Percentiles rank a stretch among this genome's conserved stretches.
Evolutionary conservation across 2,888 invertebrate species (phyloP).

Genomic region (Dastarcus helophoroides): DNA sequence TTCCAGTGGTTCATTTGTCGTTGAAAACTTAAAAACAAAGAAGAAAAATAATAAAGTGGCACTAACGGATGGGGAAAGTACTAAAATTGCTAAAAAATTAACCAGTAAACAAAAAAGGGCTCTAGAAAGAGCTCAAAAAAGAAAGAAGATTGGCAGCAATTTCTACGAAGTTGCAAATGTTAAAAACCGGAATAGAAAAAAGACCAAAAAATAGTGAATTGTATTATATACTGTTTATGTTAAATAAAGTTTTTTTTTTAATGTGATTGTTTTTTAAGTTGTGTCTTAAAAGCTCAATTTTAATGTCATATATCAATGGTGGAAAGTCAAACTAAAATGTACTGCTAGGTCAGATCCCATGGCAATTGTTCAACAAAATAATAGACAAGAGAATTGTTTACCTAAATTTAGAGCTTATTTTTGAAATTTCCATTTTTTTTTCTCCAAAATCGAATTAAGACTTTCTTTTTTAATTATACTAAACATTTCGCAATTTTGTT

Average conservation of each 20-base stretch:
- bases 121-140: slow-evolving; percentile 58
- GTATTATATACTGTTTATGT: neutral
- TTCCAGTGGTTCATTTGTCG: slow-evolving; percentile 39
- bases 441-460: too few relatives aligned
- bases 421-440: too few relatives aligned
- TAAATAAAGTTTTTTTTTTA: neutral
- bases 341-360: too few relatives aligned
- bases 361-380: too few relatives aligned
- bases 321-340: too few relatives aligned
- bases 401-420: too few relatives aligned
- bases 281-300: too few relatives aligned
- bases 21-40: slow-evolving; percentile 29
- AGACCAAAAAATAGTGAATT: slow-evolving; percentile 38
- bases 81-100: slow-evolving; percentile 39
- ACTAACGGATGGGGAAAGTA: slow-evolving; percentile 17
- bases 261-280: neutral
- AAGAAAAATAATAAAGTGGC: slow-evolving; percentile 18
- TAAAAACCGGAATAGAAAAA: slow-evolving; percentile 72
- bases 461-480: too few relatives aligned
- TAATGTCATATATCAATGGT: too few relatives aligned
- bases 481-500: too few relatives aligned
- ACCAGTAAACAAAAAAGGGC: slow-evolving; percentile 71
- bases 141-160: slow-evolving; percentile 77
- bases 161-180: slow-evolving; percentile 84
- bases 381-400: too few relatives aligned